Base-by-base conservation (phyloP, 1,140 invertebrate genomes). In the Brachionus rubens region DNA sequence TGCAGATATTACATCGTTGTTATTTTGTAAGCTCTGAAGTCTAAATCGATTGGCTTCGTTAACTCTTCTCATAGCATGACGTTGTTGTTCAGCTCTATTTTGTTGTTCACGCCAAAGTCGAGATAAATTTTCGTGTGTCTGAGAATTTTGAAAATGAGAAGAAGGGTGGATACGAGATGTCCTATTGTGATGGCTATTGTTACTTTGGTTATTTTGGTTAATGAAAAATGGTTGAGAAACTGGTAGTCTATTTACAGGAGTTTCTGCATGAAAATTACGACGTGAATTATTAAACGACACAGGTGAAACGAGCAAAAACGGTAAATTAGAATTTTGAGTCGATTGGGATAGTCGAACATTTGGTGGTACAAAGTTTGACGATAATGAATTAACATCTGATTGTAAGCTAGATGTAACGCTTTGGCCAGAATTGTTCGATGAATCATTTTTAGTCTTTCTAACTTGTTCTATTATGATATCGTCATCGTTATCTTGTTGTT, bases 41-140 rank as follows among this genome's bases (percentile, higher is more conserved):
- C 54, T 40, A 9, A 59, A 41, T 4, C 54, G 33, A 59, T 28
- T 33, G 9, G 54, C 36, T 16, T 59, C 54, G 16, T 33, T 59
- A 1, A 33, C 19, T 19, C 54, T 2, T 33, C 54, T 36, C 54
- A 59, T 59, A 33, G 54, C 26, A 19, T 59, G 54, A 36, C 54
- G 54, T 9, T 59, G 54, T 21, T 36, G 36, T 59, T 59, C 54
- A 36, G 36, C 54, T 59, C 54, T 59, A 21, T 59, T 59, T 59
- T 59, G 54, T 9, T 59, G 54, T n/a, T 59, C 54, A 36, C 30
- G 54, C 54, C 54, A 59, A 16, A 59, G 30, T 21, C 54, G 30
- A 33, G 54, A 59, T 41, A 59, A 33, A 59, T 59, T 28, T 16
- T 59, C 30, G 21, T 59, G 30, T 2, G 16, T 19, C 16, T 59